Percentiles rank a stretch among this genome's conserved stretches.
phyloP scores from a whole-genome alignment of 2,113 vertebrate species.

The Lathamus discolor region DNA sequence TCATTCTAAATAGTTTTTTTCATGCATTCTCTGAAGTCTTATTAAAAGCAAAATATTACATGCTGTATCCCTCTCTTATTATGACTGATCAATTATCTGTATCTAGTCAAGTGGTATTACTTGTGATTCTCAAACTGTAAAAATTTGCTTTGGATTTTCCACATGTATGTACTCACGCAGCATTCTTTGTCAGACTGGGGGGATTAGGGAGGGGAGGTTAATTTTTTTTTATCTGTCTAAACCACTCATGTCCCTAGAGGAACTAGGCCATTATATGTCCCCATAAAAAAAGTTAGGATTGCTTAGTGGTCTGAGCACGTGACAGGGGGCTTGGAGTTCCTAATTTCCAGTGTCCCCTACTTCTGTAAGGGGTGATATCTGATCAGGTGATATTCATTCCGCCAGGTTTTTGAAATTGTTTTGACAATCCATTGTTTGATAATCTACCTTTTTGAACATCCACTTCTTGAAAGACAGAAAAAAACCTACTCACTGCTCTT shows the following conservation, averaged over 20 bases:
- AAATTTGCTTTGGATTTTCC: constrained; percentile 8
- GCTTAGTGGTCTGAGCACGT: neutral
- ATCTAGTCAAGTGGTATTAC: neutral
- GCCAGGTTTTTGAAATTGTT: neutral
- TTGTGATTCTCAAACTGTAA: neutral
- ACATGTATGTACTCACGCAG: neutral
- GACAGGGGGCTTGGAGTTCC: neutral
- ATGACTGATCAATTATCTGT: constrained; percentile 20
- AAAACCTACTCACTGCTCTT: neutral
- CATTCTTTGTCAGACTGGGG: neutral
- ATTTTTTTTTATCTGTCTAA: neutral
- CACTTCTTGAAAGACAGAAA: neutral
- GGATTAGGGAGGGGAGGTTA: neutral
- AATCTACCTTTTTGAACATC: neutral
- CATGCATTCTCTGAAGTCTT: constrained; percentile 16
- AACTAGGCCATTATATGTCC: neutral
- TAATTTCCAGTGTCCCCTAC: neutral
- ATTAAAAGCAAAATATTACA: constrained; percentile 7
- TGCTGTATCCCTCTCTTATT: neutral
- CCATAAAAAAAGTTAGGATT: neutral
- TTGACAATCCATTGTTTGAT: neutral
- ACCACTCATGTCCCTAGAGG: neutral
- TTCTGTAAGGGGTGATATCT: neutral
- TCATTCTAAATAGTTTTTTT: constrained; percentile 18
- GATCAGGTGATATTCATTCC: neutral